A percentile compares a stretch with the other conserved stretches of the same genome.
Evolutionary conservation across 53 echinoderm and acorn worm species (phyloP).

Genomic region (Henricia sp.): DNA sequence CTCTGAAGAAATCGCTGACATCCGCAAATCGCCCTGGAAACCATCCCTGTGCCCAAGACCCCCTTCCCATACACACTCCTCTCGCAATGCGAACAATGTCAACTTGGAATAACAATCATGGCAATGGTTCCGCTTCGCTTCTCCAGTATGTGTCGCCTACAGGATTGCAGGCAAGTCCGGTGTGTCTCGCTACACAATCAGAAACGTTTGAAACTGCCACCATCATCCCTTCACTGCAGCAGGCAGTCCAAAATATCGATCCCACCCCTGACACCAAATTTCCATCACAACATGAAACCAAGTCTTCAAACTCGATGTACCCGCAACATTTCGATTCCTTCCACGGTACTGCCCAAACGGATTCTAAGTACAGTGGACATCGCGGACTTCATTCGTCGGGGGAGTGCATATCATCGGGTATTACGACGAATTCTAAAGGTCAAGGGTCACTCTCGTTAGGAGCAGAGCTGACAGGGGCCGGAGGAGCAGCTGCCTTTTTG

Average conservation of each 20-base stretch:
- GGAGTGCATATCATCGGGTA: background rate
- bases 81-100: conserved; percentile 51
- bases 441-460: conserved; percentile 64
- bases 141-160: conserved; percentile 43
- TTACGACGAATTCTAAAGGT: background rate
- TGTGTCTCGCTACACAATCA: background rate
- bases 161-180: background rate
- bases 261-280: background rate
- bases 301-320: background rate
- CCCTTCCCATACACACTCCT: conserved; percentile 39
- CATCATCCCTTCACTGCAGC: background rate
- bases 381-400: background rate
- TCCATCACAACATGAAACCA: background rate
- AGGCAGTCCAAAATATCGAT: background rate
- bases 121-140: conserved; percentile 17
- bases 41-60: conserved; percentile 19
- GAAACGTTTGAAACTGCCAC: background rate
- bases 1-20: conserved; percentile 15
- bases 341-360: background rate
- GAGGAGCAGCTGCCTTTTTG: conserved; percentile 53
- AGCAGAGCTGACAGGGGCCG: conserved; percentile 34
- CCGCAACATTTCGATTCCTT: background rate
- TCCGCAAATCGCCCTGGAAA: conserved; percentile 2
- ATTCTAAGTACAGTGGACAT: background rate
- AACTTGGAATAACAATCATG: background rate